phyloP scores from a whole-genome alignment of 1,140 invertebrate species.

The Tetragonula clypearis region DNA sequence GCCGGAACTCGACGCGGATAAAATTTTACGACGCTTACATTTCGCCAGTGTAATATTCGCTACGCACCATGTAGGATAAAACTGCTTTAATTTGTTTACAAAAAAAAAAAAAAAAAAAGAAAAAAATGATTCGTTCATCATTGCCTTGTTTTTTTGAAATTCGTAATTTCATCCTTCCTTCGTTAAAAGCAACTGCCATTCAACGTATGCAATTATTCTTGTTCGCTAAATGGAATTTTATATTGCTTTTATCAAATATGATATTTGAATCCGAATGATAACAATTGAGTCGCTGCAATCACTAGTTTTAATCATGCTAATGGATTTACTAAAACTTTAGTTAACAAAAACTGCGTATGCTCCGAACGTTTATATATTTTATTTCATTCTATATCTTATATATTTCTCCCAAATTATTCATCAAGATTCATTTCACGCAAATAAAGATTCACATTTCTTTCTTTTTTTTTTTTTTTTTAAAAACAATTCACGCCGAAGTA shows the following conservation, averaged over 20 bases:
- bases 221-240: neutral
- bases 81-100: conserved; percentile 4
- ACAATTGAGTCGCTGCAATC: neutral
- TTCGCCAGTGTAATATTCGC: conserved; percentile 20
- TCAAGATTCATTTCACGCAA: neutral
- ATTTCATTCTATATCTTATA: neutral
- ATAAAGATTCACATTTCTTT: neutral
- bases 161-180: neutral
- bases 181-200: conserved; percentile 15
- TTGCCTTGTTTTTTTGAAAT: neutral
- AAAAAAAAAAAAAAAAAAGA: neutral
- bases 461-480: neutral
- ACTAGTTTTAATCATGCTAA: too few relatives aligned
- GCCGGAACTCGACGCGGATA: conserved; percentile 32
- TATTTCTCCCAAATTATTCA: neutral
- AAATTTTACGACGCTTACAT: conserved; percentile 48
- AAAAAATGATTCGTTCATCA: conserved; percentile 28
- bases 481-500: neutral
- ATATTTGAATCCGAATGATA: neutral
- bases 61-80: conserved; percentile 33
- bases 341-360: neutral
- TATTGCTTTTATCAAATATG: conserved; percentile 12
- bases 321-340: neutral
- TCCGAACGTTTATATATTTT: neutral
- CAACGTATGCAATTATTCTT: neutral